A percentile compares a stretch with the other conserved stretches of the same genome.
Conservation (phyloP, 2,888 invertebrate genomes). For the Toxonevra muliebris region DNA sequence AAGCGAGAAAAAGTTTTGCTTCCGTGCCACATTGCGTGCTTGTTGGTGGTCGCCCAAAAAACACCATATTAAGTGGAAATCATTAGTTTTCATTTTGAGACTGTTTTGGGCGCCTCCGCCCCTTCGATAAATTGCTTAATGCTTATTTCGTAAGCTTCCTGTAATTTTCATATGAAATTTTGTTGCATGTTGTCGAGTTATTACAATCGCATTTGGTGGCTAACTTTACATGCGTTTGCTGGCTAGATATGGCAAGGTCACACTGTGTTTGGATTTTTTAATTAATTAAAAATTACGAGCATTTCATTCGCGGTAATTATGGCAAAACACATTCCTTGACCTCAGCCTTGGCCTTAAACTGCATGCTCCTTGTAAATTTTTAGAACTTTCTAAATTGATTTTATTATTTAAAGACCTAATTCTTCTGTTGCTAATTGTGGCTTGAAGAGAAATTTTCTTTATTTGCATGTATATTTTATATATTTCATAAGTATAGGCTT, state of each 20-base stretch:
- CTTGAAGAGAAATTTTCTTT: too few relatives aligned
- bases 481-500: too few relatives aligned
- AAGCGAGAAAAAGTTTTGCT: constrained; percentile 3
- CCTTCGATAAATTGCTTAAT: not conserved
- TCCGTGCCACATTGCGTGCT: constrained; percentile 10
- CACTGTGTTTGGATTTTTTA: not conserved
- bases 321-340: too few relatives aligned
- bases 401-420: too few relatives aligned
- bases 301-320: not conserved
- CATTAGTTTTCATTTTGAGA: constrained; percentile 21
- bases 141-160: not conserved
- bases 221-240: not conserved
- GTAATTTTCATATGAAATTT: not conserved
- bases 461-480: too few relatives aligned
- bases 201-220: not conserved
- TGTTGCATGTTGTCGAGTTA: not conserved
- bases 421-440: too few relatives aligned
- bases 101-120: not conserved
- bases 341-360: too few relatives aligned
- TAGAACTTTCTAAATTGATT: too few relatives aligned
- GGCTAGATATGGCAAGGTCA: not conserved
- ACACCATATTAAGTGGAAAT: constrained; percentile 21
- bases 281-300: not conserved
- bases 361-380: too few relatives aligned
- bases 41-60: not conserved